Evolutionary conservation across 1,140 invertebrate genomes (phyloP), one percentile per base, ranked within the genome.

Genomic region (Magallana angulata): DNA sequence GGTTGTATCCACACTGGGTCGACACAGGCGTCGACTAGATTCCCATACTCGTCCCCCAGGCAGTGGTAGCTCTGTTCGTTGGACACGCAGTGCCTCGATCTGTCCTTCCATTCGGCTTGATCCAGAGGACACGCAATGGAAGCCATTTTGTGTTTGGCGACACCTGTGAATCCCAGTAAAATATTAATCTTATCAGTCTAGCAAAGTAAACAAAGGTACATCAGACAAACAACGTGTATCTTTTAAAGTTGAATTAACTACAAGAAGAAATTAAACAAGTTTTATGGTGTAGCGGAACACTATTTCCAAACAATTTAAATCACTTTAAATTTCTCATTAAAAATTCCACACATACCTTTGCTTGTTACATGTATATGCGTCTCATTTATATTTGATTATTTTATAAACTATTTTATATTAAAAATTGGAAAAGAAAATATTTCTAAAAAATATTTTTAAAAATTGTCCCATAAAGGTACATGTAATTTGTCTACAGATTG

Each of bases 181-280:
- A 76, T 30, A 76, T 76, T 76, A 30, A 76, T 76, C 68, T 76
- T 76, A 76, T 76, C 68, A 76, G 24, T 12, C 68, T 24, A 36
- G 68, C 24, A 76, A 76, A 76, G 36, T 30, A 76, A 76, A 76
- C 7, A 76, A 24, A 24, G 14, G 12, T 48, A 30, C 16, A 64
- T 16, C 14, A 18, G 12, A 14, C 60, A 64, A 64, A 64, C 60
- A 64, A 1, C 60, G 18, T 64, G 16, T 64, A 48, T 48, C 36
- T 48, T 48, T 48, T 48, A 48, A 48, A 48, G 36, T 48, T 48
- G 36, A 48, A 48, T 48, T 48, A 48, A 48, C 60, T 11, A 12
- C n/a, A 62, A n/a, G 8, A 62, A 24, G 24, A 24, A 24, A 62
- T 62, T 62, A 12, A 62, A 12, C 14, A 12, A 11, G 0, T n/a